These are phyloP conservation scores for Aphidoletes aphidimyza DNA, from an alignment of 2,888 invertebrate species.

Conservation along the genomic window DNA sequence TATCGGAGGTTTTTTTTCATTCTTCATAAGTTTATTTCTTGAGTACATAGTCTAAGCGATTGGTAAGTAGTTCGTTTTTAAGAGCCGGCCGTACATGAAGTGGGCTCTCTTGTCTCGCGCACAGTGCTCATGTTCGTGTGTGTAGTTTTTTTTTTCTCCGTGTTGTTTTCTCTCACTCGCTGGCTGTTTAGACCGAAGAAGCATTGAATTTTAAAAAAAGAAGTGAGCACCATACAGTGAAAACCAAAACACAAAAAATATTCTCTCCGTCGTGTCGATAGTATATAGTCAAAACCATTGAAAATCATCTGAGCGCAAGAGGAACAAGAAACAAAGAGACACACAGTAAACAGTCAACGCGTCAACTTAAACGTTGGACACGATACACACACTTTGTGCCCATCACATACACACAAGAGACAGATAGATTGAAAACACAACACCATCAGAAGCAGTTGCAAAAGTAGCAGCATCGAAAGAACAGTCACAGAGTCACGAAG, in stretches of 20 bases:
- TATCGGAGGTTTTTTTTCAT: too few species aligned
- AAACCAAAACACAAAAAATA: not conserved
- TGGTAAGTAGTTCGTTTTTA: not conserved
- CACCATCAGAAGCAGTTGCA: conserved; percentile 33
- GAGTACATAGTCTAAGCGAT: not conserved
- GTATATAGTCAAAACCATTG: not conserved
- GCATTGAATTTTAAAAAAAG: too few species aligned
- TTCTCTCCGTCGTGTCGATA: not conserved
- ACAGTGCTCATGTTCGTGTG: too few species aligned
- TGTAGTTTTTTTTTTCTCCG: too few species aligned
- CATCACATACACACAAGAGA: not conserved
- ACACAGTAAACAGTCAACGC: conserved; percentile 28
- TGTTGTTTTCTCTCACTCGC: not conserved
- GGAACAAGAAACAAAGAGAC: not conserved
- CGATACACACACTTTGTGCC: not conserved
- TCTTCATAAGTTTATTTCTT: not conserved
- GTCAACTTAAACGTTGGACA: not conserved
- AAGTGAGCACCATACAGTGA: too few species aligned
- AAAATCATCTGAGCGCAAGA: not conserved
- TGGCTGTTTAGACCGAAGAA: not conserved
- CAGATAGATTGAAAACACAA: conserved; percentile 9
- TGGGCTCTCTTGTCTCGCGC: too few species aligned
- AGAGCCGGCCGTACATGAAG: not conserved
- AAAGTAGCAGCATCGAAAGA: conserved; percentile 21
- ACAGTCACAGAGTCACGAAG: not conserved